phyloP scores from a whole-genome alignment of 2,888 invertebrate species.

The Neoaliturus tenellus region DNA sequence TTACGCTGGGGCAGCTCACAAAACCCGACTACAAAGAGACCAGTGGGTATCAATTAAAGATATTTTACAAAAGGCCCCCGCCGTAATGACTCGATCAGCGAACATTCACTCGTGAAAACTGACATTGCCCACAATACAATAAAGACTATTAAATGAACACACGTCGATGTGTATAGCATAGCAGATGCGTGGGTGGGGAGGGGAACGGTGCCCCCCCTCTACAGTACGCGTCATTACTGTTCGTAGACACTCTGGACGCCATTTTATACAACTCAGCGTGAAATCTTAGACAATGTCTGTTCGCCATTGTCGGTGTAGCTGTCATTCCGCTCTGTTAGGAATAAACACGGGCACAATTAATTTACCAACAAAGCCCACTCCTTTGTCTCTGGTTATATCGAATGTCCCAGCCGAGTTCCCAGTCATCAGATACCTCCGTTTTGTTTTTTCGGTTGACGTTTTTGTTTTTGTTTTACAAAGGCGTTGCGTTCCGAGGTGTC shows the following conservation, averaged over 20 bases:
- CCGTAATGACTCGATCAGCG: conserved; percentile 4
- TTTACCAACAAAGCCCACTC: conserved; percentile 14
- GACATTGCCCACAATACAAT: conserved; percentile 21
- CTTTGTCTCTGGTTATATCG: conserved; percentile 31
- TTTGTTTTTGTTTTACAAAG: neutral
- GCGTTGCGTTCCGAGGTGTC: neutral
- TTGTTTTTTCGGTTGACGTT: neutral
- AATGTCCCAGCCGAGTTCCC: conserved; percentile 1
- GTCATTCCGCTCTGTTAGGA: conserved; percentile 28
- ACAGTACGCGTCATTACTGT: conserved; percentile 9
- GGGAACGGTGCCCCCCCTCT: conserved; percentile 33
- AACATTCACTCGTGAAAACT: conserved; percentile 21
- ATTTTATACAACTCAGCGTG: conserved; percentile 56
- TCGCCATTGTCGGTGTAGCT: conserved; percentile 19
- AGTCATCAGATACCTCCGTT: conserved; percentile 41
- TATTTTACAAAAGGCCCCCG: conserved; percentile 26
- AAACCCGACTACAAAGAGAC: conserved; percentile 21
- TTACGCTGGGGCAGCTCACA: neutral
- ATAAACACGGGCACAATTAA: conserved; percentile 50
- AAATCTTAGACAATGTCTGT: conserved; percentile 55
- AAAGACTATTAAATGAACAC: conserved; percentile 51
- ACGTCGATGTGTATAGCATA: neutral
- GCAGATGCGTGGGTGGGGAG: conserved; percentile 43
- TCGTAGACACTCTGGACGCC: conserved; percentile 37
- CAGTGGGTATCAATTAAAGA: conserved; percentile 48